Conservation (phyloP, 2,797 vertebrate genomes). For the Parotocinclus haroldoi region DNA sequence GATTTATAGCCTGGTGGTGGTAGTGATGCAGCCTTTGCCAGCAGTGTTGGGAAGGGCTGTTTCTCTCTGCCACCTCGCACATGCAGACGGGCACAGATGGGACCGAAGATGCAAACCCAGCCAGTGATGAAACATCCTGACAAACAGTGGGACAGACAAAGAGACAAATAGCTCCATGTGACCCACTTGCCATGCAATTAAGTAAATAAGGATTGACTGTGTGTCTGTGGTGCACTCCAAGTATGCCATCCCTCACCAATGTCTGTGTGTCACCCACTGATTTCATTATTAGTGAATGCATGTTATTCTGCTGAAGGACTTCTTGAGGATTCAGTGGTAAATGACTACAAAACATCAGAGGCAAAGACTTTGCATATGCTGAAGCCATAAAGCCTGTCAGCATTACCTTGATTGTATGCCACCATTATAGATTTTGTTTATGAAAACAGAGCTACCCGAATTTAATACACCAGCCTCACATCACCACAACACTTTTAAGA, state of each 20-base stretch:
- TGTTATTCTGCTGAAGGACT: slow-evolving; percentile 48
- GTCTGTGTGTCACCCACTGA: slow-evolving; percentile 47
- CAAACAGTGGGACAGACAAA: slow-evolving; percentile 54
- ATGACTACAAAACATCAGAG: slow-evolving; percentile 26
- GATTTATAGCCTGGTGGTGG: slow-evolving; percentile 53
- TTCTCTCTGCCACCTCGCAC: slow-evolving; percentile 47
- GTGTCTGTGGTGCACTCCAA: slow-evolving; percentile 45
- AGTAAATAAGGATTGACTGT: slow-evolving; percentile 59
- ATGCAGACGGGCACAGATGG: slow-evolving; percentile 52
- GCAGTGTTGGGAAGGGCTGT: slow-evolving; percentile 41
- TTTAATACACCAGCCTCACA: neutral
- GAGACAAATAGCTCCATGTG: slow-evolving; percentile 53
- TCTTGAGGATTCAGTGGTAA: slow-evolving; percentile 44
- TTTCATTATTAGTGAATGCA: slow-evolving; percentile 51
- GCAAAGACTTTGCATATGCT: slow-evolving; percentile 28
- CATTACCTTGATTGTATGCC: slow-evolving; percentile 19
- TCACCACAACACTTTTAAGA: neutral
- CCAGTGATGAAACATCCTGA: slow-evolving; percentile 55
- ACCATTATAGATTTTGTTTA: neutral
- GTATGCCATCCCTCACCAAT: slow-evolving; percentile 42
- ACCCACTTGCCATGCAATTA: slow-evolving; percentile 57
- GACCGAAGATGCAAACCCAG: slow-evolving; percentile 42
- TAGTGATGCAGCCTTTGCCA: slow-evolving; percentile 46
- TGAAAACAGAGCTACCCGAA: no score
- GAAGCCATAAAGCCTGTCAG: slow-evolving; percentile 24